Percentiles rank a stretch among this genome's conserved stretches.
phyloP scores from a whole-genome alignment of 92 coral and sea anemone species.

The Pocillopora grandis region DNA sequence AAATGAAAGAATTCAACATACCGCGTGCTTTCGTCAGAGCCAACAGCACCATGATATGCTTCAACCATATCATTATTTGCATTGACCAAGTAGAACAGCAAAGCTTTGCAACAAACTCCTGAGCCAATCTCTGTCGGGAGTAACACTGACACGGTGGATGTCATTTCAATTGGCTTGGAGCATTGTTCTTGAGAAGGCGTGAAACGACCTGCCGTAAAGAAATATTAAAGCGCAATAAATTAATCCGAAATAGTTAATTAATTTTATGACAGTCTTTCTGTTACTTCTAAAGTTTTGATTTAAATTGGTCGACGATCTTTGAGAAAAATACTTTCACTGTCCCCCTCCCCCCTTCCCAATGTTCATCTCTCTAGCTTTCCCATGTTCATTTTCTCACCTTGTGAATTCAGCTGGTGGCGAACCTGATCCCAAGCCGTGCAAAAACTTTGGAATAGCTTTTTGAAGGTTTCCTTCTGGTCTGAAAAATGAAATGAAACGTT shows the following conservation, averaged over 20 bases:
- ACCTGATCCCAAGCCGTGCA: constrained; percentile 74
- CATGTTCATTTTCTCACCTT: constrained; percentile 40
- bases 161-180: constrained; percentile 1
- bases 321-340: no score
- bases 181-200: constrained; percentile 41
- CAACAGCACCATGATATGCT: constrained; percentile 30
- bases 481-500: background rate
- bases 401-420: constrained; percentile 55
- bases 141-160: constrained; percentile 32
- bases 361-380: no score
- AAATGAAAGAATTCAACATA: constrained; percentile 1
- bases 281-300: no score
- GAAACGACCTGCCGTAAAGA: constrained; percentile 25
- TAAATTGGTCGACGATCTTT: no score
- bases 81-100: constrained; percentile 53
- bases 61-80: constrained; percentile 74
- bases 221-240: background rate
- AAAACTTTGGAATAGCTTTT: constrained; percentile 65
- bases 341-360: no score
- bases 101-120: constrained; percentile 48
- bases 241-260: no score
- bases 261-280: no score
- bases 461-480: constrained; percentile 36
- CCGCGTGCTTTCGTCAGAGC: constrained; percentile 40
- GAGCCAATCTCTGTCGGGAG: constrained; percentile 42